Base-by-base conservation (phyloP, 1,140 invertebrate genomes). In the Elymnias hypermnestra region DNA sequence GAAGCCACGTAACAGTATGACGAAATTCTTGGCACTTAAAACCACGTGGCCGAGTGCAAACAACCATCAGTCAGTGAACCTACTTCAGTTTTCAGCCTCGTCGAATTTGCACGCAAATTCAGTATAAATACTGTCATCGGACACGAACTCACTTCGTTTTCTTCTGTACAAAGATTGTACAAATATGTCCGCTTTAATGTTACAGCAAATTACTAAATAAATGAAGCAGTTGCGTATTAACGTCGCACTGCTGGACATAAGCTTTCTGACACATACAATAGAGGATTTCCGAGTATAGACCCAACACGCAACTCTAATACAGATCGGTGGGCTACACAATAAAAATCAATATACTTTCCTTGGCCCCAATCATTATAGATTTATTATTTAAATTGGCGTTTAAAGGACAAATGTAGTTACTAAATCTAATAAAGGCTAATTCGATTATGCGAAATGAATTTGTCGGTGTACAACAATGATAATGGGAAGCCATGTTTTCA, bases 1-100 rank as follows among this genome's bases (percentile, higher is more conserved):
- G n/a, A n/a, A n/a, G n/a, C n/a, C 41, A 51, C 48, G 48, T 51
- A 44, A 43, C n/a, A 31, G 41, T 19, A 14, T 38, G 48, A 51
- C 35, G 19, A 43, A 44, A 39, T 47, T 37, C 14, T 51, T 25
- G 35, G 40, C 35, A 44, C 48, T 51, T 51, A 36, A 44, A 10
- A 12, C 40, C 48, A 51, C 40, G 41, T 44, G 46, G 46, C 33
- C 42, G 42, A 15, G 42, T 39, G 35, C 44, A 47, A 47, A 31
- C 44, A 38, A 22, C 17, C 23, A 39, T 47, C 42, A 44, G 42
- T 25, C 29, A 44, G 12, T 44, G 42, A 44, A 44, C 42, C 29
- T 22, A 25, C 9, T 22, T 13, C 36, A 38, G 36, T 23, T n/a
- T 36, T 36, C 18, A 21, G 33, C 19, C 33, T 36, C 17, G 33